Percentiles rank a stretch among this genome's conserved stretches.
Evolutionary conservation across 1,140 invertebrate species (phyloP).

Genomic region (Lineus longissimus): DNA sequence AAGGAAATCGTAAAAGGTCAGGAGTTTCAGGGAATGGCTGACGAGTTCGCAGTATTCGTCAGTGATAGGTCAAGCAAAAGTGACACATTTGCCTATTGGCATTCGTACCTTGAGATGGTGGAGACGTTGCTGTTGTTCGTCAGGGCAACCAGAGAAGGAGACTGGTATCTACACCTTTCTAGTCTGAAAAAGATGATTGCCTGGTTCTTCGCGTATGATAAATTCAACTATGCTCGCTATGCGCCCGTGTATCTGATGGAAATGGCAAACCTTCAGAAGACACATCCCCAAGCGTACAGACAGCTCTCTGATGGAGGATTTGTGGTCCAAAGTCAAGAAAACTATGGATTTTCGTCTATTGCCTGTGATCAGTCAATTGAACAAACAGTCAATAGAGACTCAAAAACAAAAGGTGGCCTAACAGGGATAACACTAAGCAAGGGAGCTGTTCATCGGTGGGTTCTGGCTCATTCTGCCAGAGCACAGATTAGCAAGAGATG

Average conservation of each 20-base stretch:
- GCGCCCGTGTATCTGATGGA: slow-evolving; percentile 10
- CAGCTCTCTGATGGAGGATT: neutral
- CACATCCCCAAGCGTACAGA: neutral
- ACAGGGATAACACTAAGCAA: neutral
- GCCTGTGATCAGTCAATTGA: slow-evolving; percentile 15
- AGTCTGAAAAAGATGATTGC: slow-evolving; percentile 10
- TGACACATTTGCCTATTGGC: slow-evolving; percentile 4
- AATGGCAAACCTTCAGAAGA: slow-evolving; percentile 10
- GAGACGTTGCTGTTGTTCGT: slow-evolving; percentile 13
- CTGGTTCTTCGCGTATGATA: slow-evolving; percentile 13
- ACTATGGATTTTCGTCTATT: slow-evolving; percentile 6
- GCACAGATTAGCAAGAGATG: neutral
- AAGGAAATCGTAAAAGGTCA: too few relatives aligned
- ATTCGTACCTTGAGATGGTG: slow-evolving; percentile 11
- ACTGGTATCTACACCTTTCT: slow-evolving; percentile 14
- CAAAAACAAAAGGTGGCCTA: slow-evolving; percentile 8
- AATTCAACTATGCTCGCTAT: slow-evolving; percentile 15
- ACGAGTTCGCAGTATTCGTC: too few relatives aligned
- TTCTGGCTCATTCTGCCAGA: neutral
- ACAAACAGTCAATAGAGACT: slow-evolving; percentile 12
- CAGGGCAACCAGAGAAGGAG: slow-evolving; percentile 11
- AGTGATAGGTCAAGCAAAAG: too few relatives aligned
- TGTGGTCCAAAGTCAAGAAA: neutral
- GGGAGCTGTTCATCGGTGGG: slow-evolving; percentile 3
- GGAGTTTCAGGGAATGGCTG: too few relatives aligned